Evolutionary conservation across 1,140 invertebrate genomes (phyloP).

Genomic region (Rhyzopertha dominica): DNA sequence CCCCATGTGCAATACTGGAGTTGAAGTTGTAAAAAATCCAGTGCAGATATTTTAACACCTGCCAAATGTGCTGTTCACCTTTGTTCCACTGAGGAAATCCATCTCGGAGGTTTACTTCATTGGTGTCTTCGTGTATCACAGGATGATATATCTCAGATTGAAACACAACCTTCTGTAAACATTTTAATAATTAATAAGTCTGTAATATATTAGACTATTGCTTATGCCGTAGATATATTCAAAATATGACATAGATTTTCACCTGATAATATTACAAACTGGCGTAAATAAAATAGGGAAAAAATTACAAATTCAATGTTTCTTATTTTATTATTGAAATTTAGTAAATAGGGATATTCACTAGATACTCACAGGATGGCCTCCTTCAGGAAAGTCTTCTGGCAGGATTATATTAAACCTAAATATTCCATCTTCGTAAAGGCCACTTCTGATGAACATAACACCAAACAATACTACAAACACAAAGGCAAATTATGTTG

Average conservation of each 20-base stretch:
- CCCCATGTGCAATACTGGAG: slow-evolving; percentile 57
- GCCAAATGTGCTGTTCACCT: slow-evolving; percentile 80
- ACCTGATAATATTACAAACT: too few species aligned
- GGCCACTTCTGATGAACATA: slow-evolving; percentile 80
- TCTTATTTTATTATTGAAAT: too few species aligned
- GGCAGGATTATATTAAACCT: slow-evolving; percentile 82
- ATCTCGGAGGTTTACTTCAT: slow-evolving; percentile 69
- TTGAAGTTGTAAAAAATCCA: slow-evolving; percentile 76
- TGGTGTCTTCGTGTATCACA: slow-evolving; percentile 68
- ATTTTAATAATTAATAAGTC: too few species aligned
- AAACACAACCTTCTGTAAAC: slow-evolving; percentile 76
- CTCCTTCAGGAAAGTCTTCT: slow-evolving; percentile 81
- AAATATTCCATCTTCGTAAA: slow-evolving; percentile 84
- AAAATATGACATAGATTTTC: too few species aligned
- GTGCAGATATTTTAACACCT: slow-evolving; percentile 79
- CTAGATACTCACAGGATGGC: slow-evolving; percentile 65
- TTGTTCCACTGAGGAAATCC: slow-evolving; percentile 82
- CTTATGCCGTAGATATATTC: too few species aligned
- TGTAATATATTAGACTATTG: too few species aligned
- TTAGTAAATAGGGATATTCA: too few species aligned
- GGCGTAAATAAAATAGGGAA: too few species aligned
- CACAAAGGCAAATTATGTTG: slow-evolving; percentile 8
- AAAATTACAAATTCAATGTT: too few species aligned
- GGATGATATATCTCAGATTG: slow-evolving; percentile 86
- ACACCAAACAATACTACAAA: slow-evolving; percentile 89